Evolutionary conservation across 2,113 vertebrate genomes (phyloP).

Genomic region (Tylochromis polylepis): DNA sequence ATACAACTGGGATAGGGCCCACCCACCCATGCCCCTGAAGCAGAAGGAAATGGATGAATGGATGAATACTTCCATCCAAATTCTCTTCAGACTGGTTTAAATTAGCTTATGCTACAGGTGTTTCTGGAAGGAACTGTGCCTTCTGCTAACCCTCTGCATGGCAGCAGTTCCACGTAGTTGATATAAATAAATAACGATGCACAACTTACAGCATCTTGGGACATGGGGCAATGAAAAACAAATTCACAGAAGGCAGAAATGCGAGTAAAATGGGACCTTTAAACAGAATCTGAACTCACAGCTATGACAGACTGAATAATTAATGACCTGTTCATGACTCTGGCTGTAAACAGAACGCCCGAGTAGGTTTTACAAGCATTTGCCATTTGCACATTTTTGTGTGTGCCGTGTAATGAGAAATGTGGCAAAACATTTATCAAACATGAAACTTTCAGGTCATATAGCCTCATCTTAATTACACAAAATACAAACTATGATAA

Average conservation of each 20-base stretch:
- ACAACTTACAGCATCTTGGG: background rate
- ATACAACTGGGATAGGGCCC: background rate
- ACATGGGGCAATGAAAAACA: background rate
- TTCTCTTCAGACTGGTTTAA: background rate
- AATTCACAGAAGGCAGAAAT: constrained; percentile 16
- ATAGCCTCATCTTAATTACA: background rate
- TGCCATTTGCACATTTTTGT: background rate
- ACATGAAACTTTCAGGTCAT: background rate
- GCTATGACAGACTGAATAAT: constrained; percentile 47
- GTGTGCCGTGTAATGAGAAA: background rate
- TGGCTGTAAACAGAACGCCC: constrained; percentile 11
- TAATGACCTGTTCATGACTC: constrained; percentile 26
- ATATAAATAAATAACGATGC: constrained; percentile 28
- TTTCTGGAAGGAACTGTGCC: background rate
- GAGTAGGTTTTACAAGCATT: background rate
- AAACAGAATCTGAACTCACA: constrained; percentile 33
- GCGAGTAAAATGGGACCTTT: constrained; percentile 31
- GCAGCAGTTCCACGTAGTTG: background rate
- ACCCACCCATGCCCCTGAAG: background rate
- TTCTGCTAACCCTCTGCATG: background rate
- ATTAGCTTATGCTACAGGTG: background rate
- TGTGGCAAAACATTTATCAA: background rate
- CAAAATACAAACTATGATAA: background rate
- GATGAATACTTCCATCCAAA: background rate
- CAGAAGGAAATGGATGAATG: background rate